Evolutionary conservation across 2,797 vertebrate genomes (phyloP).

Genomic region (Lutjanus argentimaculatus): DNA sequence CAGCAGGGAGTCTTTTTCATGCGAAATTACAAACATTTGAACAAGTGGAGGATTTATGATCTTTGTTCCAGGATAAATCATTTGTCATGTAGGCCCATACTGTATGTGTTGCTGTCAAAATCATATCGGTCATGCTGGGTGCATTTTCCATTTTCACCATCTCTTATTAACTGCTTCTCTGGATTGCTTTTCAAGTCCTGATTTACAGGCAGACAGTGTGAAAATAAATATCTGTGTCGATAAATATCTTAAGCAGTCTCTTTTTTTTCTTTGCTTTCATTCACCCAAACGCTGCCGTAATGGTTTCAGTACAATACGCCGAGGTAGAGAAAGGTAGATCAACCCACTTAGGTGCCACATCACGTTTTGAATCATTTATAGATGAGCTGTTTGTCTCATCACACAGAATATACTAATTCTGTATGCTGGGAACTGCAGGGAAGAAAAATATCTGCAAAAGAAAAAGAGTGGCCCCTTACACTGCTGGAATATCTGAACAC

Average conservation of each 20-base stretch:
- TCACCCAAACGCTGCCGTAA: conserved; percentile 27
- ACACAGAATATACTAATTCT: conserved; percentile 34
- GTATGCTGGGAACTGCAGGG: conserved; percentile 8
- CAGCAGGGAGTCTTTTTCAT: conserved; percentile 36
- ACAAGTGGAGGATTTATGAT: conserved; percentile 39
- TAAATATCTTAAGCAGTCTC: conserved; percentile 47
- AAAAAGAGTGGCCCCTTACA: not conserved
- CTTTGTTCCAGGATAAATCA: conserved; percentile 52
- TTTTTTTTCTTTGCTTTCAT: conserved; percentile 30
- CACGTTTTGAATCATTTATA: conserved; percentile 62
- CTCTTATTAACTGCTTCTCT: conserved; percentile 65
- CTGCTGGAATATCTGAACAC: conserved; percentile 10
- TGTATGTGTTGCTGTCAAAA: conserved; percentile 53
- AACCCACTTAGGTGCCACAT: conserved; percentile 42
- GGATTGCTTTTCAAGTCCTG: conserved; percentile 61
- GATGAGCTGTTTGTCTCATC: conserved; percentile 59
- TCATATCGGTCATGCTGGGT: conserved; percentile 55
- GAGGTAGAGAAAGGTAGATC: conserved; percentile 43
- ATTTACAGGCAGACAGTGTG: conserved; percentile 63
- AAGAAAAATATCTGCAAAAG: conserved; percentile 5
- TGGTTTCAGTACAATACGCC: conserved; percentile 20
- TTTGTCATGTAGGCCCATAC: conserved; percentile 57
- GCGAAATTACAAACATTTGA: conserved; percentile 39
- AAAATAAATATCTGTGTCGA: conserved; percentile 59
- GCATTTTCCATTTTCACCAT: conserved; percentile 63